Base-by-base conservation (phyloP, 2,113 vertebrate species). In the Melanostigma gelatinosum region DNA sequence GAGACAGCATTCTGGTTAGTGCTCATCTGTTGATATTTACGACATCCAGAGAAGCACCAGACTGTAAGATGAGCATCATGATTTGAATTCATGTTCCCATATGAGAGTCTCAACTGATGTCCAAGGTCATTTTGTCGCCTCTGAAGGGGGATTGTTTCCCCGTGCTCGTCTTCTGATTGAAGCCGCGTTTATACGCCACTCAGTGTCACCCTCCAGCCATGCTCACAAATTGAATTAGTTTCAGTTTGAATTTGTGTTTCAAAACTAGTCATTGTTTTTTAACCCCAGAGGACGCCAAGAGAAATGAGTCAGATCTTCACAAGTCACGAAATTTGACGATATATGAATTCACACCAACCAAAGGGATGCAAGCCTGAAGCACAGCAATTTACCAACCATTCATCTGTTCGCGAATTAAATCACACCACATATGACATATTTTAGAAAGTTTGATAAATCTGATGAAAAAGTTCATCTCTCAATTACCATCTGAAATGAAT, bases 401-500 rank as follows among this genome's bases (percentile, higher is more conserved):
- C 91, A 93, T 89, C 91, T 93, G 90, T 87, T 89, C 87, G 91
- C 81, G 93, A 94, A 95, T 94, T 92, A 85, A 94, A 94, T 92
- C 86, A 85, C 85, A 86, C 80, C 80, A 74, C 87, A 89, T 91
- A 91, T 91, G 88, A 93, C 91, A 92, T 93, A 85, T 90, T 91
- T 93, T 87, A 88, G 78, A 93, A 93, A 93, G 88, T 93, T 94
- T 82, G 87, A 92, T 91, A 81, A 92, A 94, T 93, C 89, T 92
- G 88, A 94, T 94, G 88, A 86, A 93, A 94, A 95, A 93, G 89
- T 94, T 92, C 85, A 86, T 83, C 84, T 87, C 88, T 93, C 92
- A 93, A 93, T 95, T 94, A 93, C 92, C 87, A 88, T 90, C 81
- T 85, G 72, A 94, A 92, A 95, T 94, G 87, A 95, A 95, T 95